These are phyloP conservation scores for Arenaria interpres DNA, from an alignment of 2,113 vertebrate species.

Conservation along the genomic window DNA sequence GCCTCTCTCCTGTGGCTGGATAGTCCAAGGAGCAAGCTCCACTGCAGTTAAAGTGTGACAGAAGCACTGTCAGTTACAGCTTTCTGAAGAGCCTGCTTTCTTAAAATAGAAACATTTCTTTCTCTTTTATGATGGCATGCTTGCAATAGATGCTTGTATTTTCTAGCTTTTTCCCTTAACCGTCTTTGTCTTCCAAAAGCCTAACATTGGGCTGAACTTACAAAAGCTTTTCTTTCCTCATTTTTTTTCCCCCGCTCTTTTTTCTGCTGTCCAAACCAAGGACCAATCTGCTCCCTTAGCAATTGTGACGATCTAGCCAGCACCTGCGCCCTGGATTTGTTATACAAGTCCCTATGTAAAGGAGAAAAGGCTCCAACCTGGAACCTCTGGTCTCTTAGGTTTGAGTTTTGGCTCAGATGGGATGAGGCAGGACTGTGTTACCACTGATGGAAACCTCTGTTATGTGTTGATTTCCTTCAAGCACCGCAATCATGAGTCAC, in stretches of 20 bases:
- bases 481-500: background rate
- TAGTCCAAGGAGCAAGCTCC: conserved; percentile 50
- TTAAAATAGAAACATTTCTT: background rate
- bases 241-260: background rate
- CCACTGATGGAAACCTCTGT: background rate
- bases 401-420: background rate
- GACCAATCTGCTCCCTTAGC: background rate
- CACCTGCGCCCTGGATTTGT: background rate
- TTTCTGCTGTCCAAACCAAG: background rate
- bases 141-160: background rate
- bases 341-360: background rate
- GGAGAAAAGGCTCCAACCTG: background rate
- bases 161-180: background rate
- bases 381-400: background rate
- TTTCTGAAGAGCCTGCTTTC: background rate
- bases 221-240: background rate
- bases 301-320: background rate
- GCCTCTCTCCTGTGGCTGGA: background rate
- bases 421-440: background rate
- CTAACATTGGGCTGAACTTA: background rate
- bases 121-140: background rate
- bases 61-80: background rate
- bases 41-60: conserved; percentile 34
- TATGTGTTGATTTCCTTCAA: background rate
- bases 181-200: background rate